A percentile compares a stretch with the other conserved stretches of the same genome.
These are phyloP conservation scores for Thrips palmi DNA, from an alignment of 1,140 invertebrate species.

Conservation along the genomic window DNA sequence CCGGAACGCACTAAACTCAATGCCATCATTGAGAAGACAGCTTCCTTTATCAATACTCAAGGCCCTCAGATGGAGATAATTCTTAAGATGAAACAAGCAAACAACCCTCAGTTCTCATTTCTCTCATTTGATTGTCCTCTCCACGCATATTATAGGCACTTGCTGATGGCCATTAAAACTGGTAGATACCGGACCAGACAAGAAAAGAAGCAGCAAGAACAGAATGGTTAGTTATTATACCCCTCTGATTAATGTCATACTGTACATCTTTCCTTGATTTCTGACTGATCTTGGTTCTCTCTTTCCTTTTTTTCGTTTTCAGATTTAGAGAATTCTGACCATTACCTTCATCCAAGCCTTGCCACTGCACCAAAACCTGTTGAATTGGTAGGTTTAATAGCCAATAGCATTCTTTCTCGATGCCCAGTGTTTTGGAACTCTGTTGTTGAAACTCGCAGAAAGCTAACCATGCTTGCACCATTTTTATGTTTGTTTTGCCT, in stretches of 20 bases:
- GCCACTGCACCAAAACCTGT: constrained; percentile 29
- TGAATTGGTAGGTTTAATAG: constrained; percentile 33
- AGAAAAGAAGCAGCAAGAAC: constrained; percentile 29
- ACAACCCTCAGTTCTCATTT: constrained; percentile 88
- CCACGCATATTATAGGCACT: constrained; percentile 78
- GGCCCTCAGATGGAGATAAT: constrained; percentile 97
- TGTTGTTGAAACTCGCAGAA: constrained; percentile 41
- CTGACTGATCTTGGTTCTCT: constrained; percentile 17
- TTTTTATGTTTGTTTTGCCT: constrained; percentile 32
- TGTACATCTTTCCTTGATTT: constrained; percentile 21
- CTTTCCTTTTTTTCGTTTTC: constrained; percentile 24
- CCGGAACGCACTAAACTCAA: constrained; percentile 84
- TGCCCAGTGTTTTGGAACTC: constrained; percentile 1
- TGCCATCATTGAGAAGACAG: constrained; percentile 92
- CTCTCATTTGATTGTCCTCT: constrained; percentile 67
- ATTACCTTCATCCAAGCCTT: constrained; percentile 69
- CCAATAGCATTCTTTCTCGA: constrained; percentile 1
- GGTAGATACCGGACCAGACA: constrained; percentile 51
- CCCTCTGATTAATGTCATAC: constrained; percentile 5
- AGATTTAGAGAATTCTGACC: constrained; percentile 27
- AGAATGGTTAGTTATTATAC: too few relatives aligned
- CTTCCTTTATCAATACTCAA: constrained; percentile 79
- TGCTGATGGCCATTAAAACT: constrained; percentile 62
- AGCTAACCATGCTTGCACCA: too few relatives aligned
- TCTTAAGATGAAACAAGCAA: constrained; percentile 88